Conservation (phyloP, 2,797 vertebrate species). For the Neosilurus mollespiculum region DNA sequence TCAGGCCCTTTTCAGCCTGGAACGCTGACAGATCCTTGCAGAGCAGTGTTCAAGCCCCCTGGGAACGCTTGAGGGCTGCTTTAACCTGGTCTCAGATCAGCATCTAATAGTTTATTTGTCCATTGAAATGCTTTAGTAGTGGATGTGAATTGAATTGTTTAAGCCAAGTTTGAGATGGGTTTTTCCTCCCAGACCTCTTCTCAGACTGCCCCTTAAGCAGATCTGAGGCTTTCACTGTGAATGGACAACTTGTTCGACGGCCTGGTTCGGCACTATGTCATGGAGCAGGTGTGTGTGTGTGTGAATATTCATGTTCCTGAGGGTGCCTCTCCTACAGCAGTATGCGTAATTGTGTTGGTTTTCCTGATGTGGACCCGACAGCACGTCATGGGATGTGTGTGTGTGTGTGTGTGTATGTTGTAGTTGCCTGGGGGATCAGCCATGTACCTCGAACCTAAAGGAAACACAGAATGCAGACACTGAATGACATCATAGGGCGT, state of each 20-base stretch:
- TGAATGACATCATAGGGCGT: slow-evolving; percentile 51
- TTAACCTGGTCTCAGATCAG: not conserved
- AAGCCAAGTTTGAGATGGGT: slow-evolving; percentile 15
- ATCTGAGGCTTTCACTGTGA: slow-evolving; percentile 38
- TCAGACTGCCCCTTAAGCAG: slow-evolving; percentile 19
- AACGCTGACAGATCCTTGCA: not conserved
- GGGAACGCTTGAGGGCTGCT: not conserved
- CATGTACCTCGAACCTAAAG: slow-evolving; percentile 46
- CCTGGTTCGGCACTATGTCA: slow-evolving; percentile 36
- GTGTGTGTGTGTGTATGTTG: not conserved
- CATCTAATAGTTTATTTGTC: not conserved
- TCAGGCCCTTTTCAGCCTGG: not conserved
- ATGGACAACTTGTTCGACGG: slow-evolving; percentile 46
- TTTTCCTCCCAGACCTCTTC: slow-evolving; percentile 16
- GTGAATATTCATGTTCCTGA: slow-evolving; percentile 26
- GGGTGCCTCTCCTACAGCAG: slow-evolving; percentile 14
- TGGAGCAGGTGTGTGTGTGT: slow-evolving; percentile 30
- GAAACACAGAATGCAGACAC: slow-evolving; percentile 54
- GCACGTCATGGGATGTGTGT: slow-evolving; percentile 4
- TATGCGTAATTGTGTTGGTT: slow-evolving; percentile 12
- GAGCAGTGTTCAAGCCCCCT: not conserved
- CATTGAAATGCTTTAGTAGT: not conserved
- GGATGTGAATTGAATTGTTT: slow-evolving; percentile 19
- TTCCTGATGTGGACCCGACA: not conserved
- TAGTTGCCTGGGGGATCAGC: not conserved